These are phyloP conservation scores for Dipodomys spectabilis DNA, from an alignment of 2,113 vertebrate genomes.

Conservation along the genomic window DNA sequence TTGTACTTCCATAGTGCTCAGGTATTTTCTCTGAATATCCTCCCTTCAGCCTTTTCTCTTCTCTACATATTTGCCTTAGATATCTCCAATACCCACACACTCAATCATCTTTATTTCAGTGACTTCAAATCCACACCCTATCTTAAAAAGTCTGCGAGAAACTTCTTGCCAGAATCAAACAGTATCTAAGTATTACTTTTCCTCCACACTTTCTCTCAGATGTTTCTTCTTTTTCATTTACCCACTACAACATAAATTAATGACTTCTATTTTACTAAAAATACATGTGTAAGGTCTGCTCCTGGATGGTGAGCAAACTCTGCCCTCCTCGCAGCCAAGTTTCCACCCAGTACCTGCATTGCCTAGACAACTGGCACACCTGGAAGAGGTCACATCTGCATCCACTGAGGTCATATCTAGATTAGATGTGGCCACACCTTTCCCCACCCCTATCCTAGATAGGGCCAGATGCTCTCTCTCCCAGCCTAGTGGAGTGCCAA, in stretches of 20 bases:
- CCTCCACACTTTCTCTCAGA: too few species aligned
- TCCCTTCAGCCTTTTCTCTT: background rate
- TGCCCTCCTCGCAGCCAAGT: too few species aligned
- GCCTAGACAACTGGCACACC: too few species aligned
- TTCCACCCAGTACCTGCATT: too few species aligned
- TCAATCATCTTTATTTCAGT: background rate
- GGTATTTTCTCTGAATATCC: background rate
- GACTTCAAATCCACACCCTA: background rate
- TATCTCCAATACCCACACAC: background rate
- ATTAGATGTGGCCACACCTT: too few species aligned
- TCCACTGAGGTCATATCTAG: too few species aligned
- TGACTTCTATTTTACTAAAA: slow-evolving; percentile 51
- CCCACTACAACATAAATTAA: background rate
- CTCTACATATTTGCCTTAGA: background rate
- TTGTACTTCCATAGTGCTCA: background rate
- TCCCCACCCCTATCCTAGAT: too few species aligned
- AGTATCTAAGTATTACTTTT: background rate
- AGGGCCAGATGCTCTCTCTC: too few species aligned
- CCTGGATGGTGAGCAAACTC: too few species aligned
- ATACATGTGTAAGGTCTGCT: background rate
- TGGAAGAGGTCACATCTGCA: too few species aligned
- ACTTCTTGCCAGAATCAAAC: background rate
- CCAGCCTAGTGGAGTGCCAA: too few species aligned
- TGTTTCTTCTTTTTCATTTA: background rate
- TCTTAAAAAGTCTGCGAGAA: background rate